These are phyloP conservation scores for Osmerus eperlanus DNA, from an alignment of 2,113 vertebrate species.

Conservation along the genomic window DNA sequence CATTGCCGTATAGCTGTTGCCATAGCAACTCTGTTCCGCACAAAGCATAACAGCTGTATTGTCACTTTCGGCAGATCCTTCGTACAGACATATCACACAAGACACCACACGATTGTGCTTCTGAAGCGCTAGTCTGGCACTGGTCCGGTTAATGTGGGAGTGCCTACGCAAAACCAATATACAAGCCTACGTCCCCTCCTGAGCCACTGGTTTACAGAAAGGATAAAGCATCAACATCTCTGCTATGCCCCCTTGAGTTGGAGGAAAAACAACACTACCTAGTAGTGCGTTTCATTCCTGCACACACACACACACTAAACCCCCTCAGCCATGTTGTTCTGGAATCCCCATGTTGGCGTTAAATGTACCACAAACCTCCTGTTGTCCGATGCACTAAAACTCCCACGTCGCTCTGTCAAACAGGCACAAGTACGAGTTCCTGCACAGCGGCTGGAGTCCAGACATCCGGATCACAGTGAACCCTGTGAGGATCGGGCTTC, in stretches of 20 bases:
- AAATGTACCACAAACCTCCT: too few relatives aligned
- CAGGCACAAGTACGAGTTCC: conserved; percentile 89
- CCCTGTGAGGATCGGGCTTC: conserved; percentile 73
- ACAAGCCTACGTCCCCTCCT: not conserved
- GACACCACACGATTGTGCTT: conserved; percentile 10
- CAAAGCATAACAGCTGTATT: conserved; percentile 35
- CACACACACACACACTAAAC: not conserved
- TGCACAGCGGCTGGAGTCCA: conserved; percentile 78
- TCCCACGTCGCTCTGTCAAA: not conserved
- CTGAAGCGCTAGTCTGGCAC: not conserved
- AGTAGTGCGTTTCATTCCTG: not conserved
- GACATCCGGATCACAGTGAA: conserved; percentile 71
- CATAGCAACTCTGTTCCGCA: conserved; percentile 47
- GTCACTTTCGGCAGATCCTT: conserved; percentile 17
- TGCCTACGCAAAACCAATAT: conserved; percentile 22
- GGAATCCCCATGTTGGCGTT: too few relatives aligned
- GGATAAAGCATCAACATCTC: conserved; percentile 18
- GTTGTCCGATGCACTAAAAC: too few relatives aligned
- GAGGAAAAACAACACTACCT: not conserved
- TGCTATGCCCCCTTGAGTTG: too few relatives aligned
- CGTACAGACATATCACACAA: conserved; percentile 19
- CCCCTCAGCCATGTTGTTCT: too few relatives aligned
- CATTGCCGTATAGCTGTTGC: conserved; percentile 42
- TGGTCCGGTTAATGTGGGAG: not conserved
- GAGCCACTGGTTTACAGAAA: not conserved